phyloP scores from a whole-genome alignment of 2,797 vertebrate genomes.

The Clarias pachynema region DNA sequence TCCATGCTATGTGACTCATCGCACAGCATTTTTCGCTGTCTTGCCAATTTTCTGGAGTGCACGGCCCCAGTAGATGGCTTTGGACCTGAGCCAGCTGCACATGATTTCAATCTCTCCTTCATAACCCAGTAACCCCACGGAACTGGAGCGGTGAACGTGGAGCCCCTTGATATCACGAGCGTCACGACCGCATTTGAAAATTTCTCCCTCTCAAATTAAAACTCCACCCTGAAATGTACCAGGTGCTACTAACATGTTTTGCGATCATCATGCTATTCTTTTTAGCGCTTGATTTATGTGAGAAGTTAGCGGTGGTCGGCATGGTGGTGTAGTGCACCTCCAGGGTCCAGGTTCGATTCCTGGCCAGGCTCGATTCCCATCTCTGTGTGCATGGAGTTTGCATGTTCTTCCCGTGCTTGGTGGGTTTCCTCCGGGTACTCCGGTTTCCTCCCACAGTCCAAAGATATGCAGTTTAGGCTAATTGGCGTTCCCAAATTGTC shows the following conservation, averaged over 20 bases:
- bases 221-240: background rate
- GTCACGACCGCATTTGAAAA: background rate
- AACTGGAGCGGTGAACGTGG: slow-evolving; percentile 5
- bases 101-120: slow-evolving; percentile 47
- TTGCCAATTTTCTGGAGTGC: slow-evolving; percentile 56
- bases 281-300: background rate
- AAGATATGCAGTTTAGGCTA: too few species aligned
- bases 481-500: too few species aligned
- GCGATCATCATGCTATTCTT: background rate
- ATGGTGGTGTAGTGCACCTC: too few species aligned
- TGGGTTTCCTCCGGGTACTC: too few species aligned
- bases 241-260: background rate
- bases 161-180: background rate
- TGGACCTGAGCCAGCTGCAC: slow-evolving; percentile 56
- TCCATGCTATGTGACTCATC: slow-evolving; percentile 55
- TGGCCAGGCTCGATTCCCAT: too few species aligned
- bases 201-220: background rate
- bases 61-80: slow-evolving; percentile 46
- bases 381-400: too few species aligned
- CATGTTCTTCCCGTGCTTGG: too few species aligned
- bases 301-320: background rate
- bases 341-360: too few species aligned
- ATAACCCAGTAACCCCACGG: slow-evolving; percentile 16
- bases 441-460: too few species aligned
- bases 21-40: slow-evolving; percentile 54